Percentiles rank a stretch among this genome's conserved stretches.
These are phyloP conservation scores for Xanthorhoe designata DNA, from an alignment of 2,888 invertebrate species.

Conservation along the genomic window DNA sequence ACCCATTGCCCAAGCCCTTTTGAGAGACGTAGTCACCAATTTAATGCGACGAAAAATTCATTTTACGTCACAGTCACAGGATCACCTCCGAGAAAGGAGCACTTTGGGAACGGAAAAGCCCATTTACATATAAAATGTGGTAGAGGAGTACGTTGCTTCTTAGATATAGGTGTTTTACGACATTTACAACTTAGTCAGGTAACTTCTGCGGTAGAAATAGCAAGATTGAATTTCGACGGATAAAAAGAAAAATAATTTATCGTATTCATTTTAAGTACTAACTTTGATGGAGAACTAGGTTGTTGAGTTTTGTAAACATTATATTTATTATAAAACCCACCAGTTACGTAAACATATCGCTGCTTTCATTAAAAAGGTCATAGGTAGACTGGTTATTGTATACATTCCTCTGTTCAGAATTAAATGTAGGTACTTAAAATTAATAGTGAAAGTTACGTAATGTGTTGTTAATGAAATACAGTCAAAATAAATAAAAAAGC, in stretches of 20 bases:
- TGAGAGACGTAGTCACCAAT: constrained; percentile 51
- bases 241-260: neutral
- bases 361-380: too few relatives aligned
- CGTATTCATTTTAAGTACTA: neutral
- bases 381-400: too few relatives aligned
- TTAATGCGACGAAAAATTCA: constrained; percentile 62
- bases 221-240: neutral
- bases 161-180: constrained; percentile 41
- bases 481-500: too few relatives aligned
- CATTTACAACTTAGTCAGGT: constrained; percentile 18
- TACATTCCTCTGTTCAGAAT: too few relatives aligned
- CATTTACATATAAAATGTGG: constrained; percentile 72
- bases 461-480: too few relatives aligned
- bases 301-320: too few relatives aligned
- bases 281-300: too few relatives aligned
- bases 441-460: too few relatives aligned
- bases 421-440: too few relatives aligned
- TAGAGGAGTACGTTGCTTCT: constrained; percentile 42
- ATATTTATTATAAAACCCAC: too few relatives aligned
- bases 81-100: constrained; percentile 67
- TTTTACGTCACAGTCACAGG: constrained; percentile 63
- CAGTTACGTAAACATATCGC: too few relatives aligned
- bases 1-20: constrained; percentile 26
- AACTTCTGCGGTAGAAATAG: constrained; percentile 45
- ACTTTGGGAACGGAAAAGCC: constrained; percentile 68